Percentiles rank a stretch among this genome's conserved stretches.
phyloP scores from a whole-genome alignment of 2,113 vertebrate genomes.

The Microtus pennsylvanicus region DNA sequence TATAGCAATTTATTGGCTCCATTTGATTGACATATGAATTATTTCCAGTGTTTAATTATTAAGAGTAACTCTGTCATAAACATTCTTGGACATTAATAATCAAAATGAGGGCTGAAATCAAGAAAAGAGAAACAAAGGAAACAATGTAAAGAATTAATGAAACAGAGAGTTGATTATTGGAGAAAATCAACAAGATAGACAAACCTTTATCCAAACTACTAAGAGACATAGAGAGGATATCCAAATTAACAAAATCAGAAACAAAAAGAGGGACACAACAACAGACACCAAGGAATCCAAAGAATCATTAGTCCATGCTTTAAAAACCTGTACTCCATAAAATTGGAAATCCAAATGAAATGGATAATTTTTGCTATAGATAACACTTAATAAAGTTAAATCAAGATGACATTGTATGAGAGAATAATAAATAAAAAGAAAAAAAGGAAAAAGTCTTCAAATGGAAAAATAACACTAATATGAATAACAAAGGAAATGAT shows the following conservation, averaged over 20 bases:
- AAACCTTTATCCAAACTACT: not conserved
- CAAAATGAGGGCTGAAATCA: too few species aligned
- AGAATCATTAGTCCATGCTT: not conserved
- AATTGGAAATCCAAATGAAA: not conserved
- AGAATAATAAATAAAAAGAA: not conserved
- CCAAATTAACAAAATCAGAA: not conserved
- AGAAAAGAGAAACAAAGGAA: not conserved
- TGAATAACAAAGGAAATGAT: not conserved
- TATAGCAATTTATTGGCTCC: not conserved
- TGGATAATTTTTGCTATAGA: not conserved
- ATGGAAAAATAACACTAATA: not conserved
- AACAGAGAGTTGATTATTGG: not conserved
- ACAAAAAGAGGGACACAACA: not conserved
- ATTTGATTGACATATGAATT: not conserved
- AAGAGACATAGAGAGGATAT: not conserved
- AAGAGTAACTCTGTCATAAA: not conserved
- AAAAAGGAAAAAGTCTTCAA: not conserved
- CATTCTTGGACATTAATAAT: not conserved
- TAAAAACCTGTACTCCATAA: not conserved
- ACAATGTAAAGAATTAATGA: not conserved
- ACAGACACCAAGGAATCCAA: not conserved
- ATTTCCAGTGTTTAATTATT: constrained; percentile 3
- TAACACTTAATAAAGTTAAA: not conserved
- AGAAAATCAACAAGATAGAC: not conserved
- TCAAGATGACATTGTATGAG: not conserved